Conservation (phyloP, 1,140 invertebrate species). For the Chlorops oryzae region DNA sequence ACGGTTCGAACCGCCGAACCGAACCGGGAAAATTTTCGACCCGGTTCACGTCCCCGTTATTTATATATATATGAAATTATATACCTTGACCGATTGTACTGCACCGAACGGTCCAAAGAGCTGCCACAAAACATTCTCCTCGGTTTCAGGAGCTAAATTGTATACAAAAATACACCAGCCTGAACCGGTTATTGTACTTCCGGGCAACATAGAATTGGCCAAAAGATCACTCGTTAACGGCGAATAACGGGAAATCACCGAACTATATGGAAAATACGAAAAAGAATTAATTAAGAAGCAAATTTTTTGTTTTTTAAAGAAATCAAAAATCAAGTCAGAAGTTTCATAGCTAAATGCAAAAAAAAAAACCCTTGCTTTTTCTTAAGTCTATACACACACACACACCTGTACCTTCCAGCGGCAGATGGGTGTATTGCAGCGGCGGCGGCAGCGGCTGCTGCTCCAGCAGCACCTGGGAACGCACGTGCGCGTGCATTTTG, state of each 20-base stretch:
- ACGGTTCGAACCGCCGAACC: too few relatives aligned
- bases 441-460: conserved; percentile 51
- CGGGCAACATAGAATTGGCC: conserved; percentile 78
- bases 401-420: conserved; percentile 85
- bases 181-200: conserved; percentile 68
- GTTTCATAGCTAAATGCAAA: conserved; percentile 8
- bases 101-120: conserved; percentile 98
- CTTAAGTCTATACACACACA: too few relatives aligned
- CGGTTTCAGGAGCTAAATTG: conserved; percentile 95
- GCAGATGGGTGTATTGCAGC: conserved; percentile 60
- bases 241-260: conserved; percentile 67
- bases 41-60: too few relatives aligned
- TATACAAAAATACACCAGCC: conserved; percentile 99
- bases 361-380: conserved; percentile 5
- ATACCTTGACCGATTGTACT: conserved; percentile 91
- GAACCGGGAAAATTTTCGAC: too few relatives aligned
- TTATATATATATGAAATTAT: conserved; percentile 43
- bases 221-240: conserved; percentile 88
- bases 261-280: conserved; percentile 27
- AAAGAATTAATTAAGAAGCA: conserved; percentile 7
- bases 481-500: conserved; percentile 61
- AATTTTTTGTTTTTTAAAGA: conserved; percentile 5
- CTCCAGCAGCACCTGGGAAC: conserved; percentile 70
- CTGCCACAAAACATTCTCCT: conserved; percentile 98
- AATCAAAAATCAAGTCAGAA: background rate